Conservation (phyloP, 1,140 invertebrate genomes). For the Popillia japonica region DNA sequence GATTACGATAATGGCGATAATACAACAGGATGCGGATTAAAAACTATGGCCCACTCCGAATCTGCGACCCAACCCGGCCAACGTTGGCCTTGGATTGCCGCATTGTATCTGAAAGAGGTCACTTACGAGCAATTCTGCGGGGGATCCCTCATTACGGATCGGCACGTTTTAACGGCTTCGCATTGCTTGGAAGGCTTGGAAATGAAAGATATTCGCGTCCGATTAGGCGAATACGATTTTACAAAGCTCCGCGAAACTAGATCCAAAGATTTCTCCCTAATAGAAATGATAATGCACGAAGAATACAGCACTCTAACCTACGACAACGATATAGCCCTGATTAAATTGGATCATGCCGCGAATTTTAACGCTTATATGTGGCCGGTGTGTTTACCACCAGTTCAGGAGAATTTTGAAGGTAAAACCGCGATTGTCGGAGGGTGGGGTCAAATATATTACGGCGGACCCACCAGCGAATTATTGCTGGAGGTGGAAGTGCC, state of each 20-base stretch:
- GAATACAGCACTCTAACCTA: conserved; percentile 69
- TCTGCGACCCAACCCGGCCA: conserved; percentile 63
- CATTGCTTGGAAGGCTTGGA: conserved; percentile 67
- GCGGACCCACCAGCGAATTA: conserved; percentile 72
- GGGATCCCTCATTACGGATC: conserved; percentile 79
- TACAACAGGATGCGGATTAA: conserved; percentile 71
- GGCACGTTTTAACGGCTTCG: conserved; percentile 81
- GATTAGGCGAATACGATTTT: conserved; percentile 85
- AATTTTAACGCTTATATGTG: conserved; percentile 81
- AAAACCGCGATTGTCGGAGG: conserved; percentile 76
- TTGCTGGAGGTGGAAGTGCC: conserved; percentile 82
- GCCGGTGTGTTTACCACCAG: conserved; percentile 83
- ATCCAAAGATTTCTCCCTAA: conserved; percentile 71
- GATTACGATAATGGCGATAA: conserved; percentile 59
- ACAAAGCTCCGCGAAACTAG: conserved; percentile 68
- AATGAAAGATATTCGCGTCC: conserved; percentile 64
- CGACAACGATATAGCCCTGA: conserved; percentile 82
- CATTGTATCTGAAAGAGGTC: conserved; percentile 66
- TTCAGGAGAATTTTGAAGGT: conserved; percentile 68
- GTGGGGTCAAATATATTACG: conserved; percentile 74
- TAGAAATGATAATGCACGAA: conserved; percentile 70
- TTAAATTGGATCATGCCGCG: conserved; percentile 74
- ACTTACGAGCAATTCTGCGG: conserved; percentile 74
- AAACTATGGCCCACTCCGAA: conserved; percentile 65
- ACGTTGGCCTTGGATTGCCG: conserved; percentile 84